Base-by-base conservation (phyloP, 2,113 vertebrate genomes). In the Marmota monax region DNA sequence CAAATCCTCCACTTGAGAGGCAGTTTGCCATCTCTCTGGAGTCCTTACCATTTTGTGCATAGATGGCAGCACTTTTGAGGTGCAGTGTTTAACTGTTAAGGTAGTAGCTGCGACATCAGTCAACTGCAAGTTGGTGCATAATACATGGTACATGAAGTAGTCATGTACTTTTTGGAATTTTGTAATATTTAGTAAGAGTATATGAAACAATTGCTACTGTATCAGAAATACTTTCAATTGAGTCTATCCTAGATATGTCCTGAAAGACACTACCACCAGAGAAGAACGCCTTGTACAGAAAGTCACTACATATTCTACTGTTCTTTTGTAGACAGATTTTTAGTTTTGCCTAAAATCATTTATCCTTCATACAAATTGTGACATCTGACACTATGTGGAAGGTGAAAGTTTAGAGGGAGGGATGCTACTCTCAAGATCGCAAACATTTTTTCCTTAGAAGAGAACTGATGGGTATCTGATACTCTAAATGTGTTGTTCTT, bases 91-190 rank as follows among this genome's bases (percentile, higher is more conserved):
- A 69, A 37, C 70, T 72, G 32, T 92, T 86, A 73, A 87, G 58
- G 7, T 53, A 80, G 96, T 51, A 48, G 51, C 84, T 72, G 7
- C 29, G 53, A 73, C 72, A 58, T 70, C 84, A 39, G 87, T 67
- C 84, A 87, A 9, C 82, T 85, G 78, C 88, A 86, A 27, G 37
- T 80, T 88, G 72, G 84, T 78, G 90, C 63, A 6, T 78, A 69
- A 80, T 97, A 27, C 92, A 67, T 97, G 97, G 98, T 98, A 96
- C 97, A 98, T 98, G 97, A 96, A 97, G 89, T 98, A 96, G 98
- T 97, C 98, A 97, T 98, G 97, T 97, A 90, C 96, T 97, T 97
- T 96, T 93, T 34, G 97, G 65, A 89, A 96, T 96, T 97, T 56
- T 76, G 91, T 96, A 77, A 92, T 97, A 96, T 97, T 97, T 97